Percentiles rank a stretch among this genome's conserved stretches.
phyloP scores from a whole-genome alignment of 2,888 invertebrate species.

The Ditula angustiorana region DNA sequence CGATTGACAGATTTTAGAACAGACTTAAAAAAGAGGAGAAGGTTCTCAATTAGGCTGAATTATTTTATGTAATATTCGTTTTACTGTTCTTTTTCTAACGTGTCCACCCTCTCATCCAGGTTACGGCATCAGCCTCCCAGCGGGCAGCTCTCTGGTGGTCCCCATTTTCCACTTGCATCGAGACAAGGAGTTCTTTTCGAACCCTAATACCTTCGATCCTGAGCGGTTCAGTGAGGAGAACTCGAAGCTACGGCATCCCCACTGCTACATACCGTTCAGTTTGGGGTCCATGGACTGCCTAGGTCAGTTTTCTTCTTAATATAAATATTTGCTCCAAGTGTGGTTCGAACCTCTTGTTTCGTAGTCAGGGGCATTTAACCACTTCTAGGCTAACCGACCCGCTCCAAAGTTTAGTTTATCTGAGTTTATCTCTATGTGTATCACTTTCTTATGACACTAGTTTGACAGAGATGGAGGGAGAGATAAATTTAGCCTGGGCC shows the following conservation, averaged over 20 bases:
- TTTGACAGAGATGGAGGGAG: too few relatives aligned
- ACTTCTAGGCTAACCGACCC: too few relatives aligned
- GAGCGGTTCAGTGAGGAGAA: constrained; percentile 69
- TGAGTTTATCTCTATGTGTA: too few relatives aligned
- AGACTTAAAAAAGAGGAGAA: too few relatives aligned
- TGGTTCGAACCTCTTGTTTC: too few relatives aligned
- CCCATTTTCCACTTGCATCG: constrained; percentile 72
- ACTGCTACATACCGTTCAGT: constrained; percentile 72
- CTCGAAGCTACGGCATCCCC: constrained; percentile 56
- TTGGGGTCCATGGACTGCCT: constrained; percentile 77
- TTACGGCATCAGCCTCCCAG: constrained; percentile 59
- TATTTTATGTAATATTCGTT: constrained; percentile 34
- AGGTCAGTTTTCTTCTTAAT: too few relatives aligned
- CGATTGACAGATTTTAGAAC: too few relatives aligned
- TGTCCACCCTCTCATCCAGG: constrained; percentile 51
- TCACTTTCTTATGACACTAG: too few relatives aligned
- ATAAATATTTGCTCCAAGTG: too few relatives aligned
- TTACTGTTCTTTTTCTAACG: not conserved
- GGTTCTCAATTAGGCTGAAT: not conserved
- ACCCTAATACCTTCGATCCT: constrained; percentile 69
- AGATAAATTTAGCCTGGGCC: too few relatives aligned
- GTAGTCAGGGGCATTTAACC: too few relatives aligned
- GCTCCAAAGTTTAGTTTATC: too few relatives aligned
- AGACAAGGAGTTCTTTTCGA: constrained; percentile 64
- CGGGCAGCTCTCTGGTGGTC: constrained; percentile 63